Percentiles rank a stretch among this genome's conserved stretches.
These are phyloP conservation scores for Hyalella azteca DNA, from an alignment of 2,888 invertebrate genomes.

Conservation along the genomic window DNA sequence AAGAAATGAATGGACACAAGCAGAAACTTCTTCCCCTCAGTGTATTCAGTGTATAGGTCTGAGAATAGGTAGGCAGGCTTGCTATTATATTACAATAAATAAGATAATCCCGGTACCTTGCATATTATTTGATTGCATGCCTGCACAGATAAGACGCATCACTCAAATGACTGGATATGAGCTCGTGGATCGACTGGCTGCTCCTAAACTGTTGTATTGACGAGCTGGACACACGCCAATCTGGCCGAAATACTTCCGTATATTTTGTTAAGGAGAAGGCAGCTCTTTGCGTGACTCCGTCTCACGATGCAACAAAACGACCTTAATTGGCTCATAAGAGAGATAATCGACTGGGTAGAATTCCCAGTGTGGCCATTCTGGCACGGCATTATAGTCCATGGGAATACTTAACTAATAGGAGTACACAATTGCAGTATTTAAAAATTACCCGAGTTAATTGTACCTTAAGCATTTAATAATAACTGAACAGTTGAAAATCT, in stretches of 20 bases:
- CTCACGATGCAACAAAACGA: not conserved
- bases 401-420: not conserved
- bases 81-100: not conserved
- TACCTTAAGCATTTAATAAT: not conserved
- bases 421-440: not conserved
- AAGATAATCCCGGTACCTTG: not conserved
- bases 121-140: not conserved
- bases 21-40: too few species aligned
- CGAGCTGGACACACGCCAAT: not conserved
- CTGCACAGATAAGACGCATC: not conserved
- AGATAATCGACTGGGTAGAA: not conserved
- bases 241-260: not conserved
- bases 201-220: not conserved
- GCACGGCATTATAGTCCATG: too few species aligned
- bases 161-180: not conserved
- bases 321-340: constrained; percentile 13
- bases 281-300: not conserved
- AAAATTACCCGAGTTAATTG: not conserved
- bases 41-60: too few species aligned
- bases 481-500: not conserved
- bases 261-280: not conserved
- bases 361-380: not conserved
- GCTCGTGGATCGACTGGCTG: not conserved
- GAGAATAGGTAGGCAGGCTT: too few species aligned
- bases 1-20: too few species aligned